Evolutionary conservation across 2,797 vertebrate species (phyloP).

Genomic region (Enteromius viviparus): DNA sequence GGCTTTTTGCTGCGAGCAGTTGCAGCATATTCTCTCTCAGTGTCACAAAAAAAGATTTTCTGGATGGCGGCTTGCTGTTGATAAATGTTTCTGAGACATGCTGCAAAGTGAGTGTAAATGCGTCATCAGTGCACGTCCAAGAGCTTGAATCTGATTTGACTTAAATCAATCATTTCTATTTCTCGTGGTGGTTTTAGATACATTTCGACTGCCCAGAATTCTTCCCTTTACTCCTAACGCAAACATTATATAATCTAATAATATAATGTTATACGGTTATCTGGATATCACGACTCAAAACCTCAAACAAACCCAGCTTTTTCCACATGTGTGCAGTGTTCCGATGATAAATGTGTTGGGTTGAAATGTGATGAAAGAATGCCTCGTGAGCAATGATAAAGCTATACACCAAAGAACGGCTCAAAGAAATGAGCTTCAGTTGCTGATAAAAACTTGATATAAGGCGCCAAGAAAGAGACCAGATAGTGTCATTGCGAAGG

Average conservation of each 20-base stretch:
- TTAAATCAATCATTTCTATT: neutral
- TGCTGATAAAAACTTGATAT: slow-evolving; percentile 13
- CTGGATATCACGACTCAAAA: neutral
- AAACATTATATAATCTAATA: neutral
- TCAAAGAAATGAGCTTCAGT: slow-evolving; percentile 15
- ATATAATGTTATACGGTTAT: neutral
- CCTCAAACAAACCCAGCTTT: slow-evolving; percentile 8
- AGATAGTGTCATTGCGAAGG: neutral
- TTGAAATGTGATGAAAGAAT: neutral
- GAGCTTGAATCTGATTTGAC: slow-evolving; percentile 4
- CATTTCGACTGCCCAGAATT: neutral
- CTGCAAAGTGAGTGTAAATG: slow-evolving; percentile 20
- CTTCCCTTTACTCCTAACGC: slow-evolving; percentile 14
- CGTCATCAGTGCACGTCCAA: neutral
- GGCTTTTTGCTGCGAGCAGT: neutral
- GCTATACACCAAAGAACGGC: slow-evolving; percentile 12
- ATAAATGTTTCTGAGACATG: neutral
- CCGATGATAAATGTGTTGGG: neutral
- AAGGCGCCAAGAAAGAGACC: neutral
- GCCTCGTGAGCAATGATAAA: neutral
- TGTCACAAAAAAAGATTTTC: slow-evolving; percentile 2
- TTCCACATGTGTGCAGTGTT: neutral
- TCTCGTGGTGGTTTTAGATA: neutral
- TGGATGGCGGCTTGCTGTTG: neutral
- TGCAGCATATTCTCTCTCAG: neutral